A percentile compares a stretch with the other conserved stretches of the same genome.
These are phyloP conservation scores for Campoplex capitator DNA, from an alignment of 2,888 invertebrate genomes.

Conservation along the genomic window DNA sequence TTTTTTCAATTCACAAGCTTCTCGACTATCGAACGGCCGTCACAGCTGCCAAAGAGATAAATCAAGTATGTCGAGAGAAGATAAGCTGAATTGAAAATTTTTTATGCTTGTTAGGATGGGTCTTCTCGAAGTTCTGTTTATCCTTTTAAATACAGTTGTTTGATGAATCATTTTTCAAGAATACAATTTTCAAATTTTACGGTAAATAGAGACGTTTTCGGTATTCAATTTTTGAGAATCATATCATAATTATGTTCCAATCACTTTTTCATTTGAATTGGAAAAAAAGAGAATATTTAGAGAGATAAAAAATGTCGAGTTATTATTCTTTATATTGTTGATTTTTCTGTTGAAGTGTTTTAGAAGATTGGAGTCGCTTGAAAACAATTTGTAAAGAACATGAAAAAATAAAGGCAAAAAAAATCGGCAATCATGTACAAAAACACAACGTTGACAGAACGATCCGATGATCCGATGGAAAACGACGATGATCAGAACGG, in stretches of 20 bases:
- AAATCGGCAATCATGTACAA: not conserved
- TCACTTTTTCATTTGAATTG: not conserved
- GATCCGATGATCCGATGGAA: conserved; percentile 49
- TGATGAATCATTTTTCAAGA: not conserved
- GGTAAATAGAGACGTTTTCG: conserved; percentile 28
- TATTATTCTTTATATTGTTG: conserved; percentile 37
- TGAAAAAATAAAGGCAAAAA: conserved; percentile 1
- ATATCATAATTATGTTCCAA: not conserved
- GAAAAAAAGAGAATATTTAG: not conserved
- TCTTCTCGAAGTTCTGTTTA: not conserved
- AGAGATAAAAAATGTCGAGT: not conserved
- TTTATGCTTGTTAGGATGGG: not conserved
- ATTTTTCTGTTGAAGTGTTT: not conserved
- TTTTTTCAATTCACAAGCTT: conserved; percentile 56
- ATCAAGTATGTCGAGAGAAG: conserved; percentile 37
- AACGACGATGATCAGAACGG: conserved; percentile 60
- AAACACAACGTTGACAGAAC: conserved; percentile 25
- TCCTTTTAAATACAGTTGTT: not conserved
- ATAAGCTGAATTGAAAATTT: conserved; percentile 31
- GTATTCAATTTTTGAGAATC: not conserved
- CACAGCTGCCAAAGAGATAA: conserved; percentile 60
- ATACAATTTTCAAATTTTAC: not conserved
- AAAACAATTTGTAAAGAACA: not conserved
- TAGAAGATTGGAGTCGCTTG: conserved; percentile 9
- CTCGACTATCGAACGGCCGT: conserved; percentile 60